Base-by-base conservation (phyloP, 2,113 vertebrate species). In the Oncorhynchus clarkii region DNA sequence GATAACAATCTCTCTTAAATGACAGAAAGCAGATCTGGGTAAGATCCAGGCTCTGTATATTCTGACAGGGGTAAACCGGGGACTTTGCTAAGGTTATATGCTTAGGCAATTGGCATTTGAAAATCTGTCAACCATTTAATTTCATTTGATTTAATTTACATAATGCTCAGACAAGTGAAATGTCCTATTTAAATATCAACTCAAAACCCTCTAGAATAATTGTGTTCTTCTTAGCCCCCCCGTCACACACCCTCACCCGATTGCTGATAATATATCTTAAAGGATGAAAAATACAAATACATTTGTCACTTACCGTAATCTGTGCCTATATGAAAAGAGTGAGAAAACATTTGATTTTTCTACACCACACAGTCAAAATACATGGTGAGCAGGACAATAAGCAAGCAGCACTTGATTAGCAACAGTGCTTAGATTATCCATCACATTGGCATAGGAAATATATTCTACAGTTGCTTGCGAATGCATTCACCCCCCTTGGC, bases 331-430 rank as follows among this genome's bases (percentile, higher is more conserved):
- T 34, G 12, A 64, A 71, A 20, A 39, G 34, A 34, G 34, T 8
- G 34, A 39, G 1, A 39, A 39, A 39, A 7, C n/a, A 24, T n/a
- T 59, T 14, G 57, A 45, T 22, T 27, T 39, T 65, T 34, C 20
- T 22, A 70, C n/a, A 3, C 48, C 27, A 78, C 67, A 71, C 39
- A 45, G 65, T 71, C 45, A 49, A 67, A 78, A 39, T 45, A 45
- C 2, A 13, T 14, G 64, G 69, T 0, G 4, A 22, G 8, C 7
- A 8, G 12, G 77, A 59, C 22, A 9, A 66, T 66, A 27, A 14
- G 11, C 67, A 64, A 71, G 31, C 72, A 24, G 12, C 67, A 54
- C 27, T 82, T 78, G 74, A 75, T 70, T 24, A 65, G 72, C 67
- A 24, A 64, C 24, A 6, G 18, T 69, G 71, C 34, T 26, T 18